Percentiles rank a stretch among this genome's conserved stretches.
phyloP scores from a whole-genome alignment of 2,113 vertebrate species.

The Zootoca vivipara region DNA sequence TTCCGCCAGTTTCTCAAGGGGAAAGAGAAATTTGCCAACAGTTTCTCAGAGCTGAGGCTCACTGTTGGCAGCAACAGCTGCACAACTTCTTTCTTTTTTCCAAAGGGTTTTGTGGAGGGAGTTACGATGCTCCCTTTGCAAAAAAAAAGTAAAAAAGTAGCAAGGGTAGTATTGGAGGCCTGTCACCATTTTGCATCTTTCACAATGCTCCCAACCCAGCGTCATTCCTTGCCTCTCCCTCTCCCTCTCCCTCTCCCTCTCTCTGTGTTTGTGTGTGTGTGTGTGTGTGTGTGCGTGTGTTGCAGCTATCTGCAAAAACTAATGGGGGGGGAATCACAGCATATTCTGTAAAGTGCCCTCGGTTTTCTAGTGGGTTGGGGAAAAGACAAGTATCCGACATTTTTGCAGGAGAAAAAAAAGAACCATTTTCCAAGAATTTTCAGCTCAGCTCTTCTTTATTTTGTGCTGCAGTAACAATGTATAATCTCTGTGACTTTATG shows the following conservation, averaged over 20 bases:
- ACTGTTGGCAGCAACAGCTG: no score
- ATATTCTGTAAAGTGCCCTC: not conserved
- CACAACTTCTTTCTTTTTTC: no score
- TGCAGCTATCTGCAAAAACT: not conserved
- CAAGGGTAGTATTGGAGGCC: not conserved
- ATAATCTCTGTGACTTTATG: constrained; percentile 6
- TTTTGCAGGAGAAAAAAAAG: no score
- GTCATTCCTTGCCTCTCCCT: not conserved
- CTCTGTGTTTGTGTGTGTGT: no score
- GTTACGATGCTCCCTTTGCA: not conserved
- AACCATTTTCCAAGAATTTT: not conserved
- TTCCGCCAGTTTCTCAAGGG: no score
- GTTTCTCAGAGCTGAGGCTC: no score
- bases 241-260: no score
- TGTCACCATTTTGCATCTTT: not conserved
- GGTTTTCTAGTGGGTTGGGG: no score
- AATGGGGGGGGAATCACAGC: not conserved
- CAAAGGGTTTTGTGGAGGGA: not conserved
- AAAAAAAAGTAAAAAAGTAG: no score
- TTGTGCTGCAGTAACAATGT: not conserved
- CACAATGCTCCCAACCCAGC: not conserved
- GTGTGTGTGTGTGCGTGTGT: no score
- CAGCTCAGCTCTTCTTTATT: not conserved
- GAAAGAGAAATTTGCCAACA: no score
- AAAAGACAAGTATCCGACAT: no score